Evolutionary conservation across 2,797 vertebrate species (phyloP), one percentile per base, ranked within the genome.

Genomic region (Tapera naevia): DNA sequence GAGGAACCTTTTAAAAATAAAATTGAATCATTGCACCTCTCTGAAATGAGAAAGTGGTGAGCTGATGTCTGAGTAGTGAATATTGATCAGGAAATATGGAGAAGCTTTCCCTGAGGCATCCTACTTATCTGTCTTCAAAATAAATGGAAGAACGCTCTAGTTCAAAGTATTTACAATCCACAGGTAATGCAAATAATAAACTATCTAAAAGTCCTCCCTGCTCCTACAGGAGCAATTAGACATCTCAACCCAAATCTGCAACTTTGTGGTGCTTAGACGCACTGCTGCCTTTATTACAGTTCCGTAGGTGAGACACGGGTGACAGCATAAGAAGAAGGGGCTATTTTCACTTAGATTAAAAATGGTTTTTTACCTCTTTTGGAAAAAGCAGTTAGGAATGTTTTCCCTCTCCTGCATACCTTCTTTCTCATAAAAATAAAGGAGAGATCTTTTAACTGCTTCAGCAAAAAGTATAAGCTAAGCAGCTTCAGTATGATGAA

Each of bases 61-160:
- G 84, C 80, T 94, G 94, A 93, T 96, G 93, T 79, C 86, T 93
- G 75, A 96, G 89, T 92, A 91, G 90, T 92, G 94, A 97, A 97
- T 96, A 97, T 97, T 86, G 95, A 97, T 95, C 90, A 94, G 93
- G 92, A 95, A 91, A 92, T 96, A 95, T 86, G 89, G 92, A 73
- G 88, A 89, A 97, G 80, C 80, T 93, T 94, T 91, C 95, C 97
- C 89, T 91, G 87, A 96, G 94, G 96, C 95, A 95, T 79, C 83
- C 89, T 95, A 45, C 86, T 95, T 96, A 76, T 74, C 80, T 91
- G n/a, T 86, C 91, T 91, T 95, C 15, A 54, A 95, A 97, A 96
- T 88, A 96, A 97, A 96, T 92, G 89, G 90, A 93, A 93, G 85
- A 93, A 94, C 81, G 43, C 87, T 91, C 54, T 86, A 43, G 78